phyloP scores from a whole-genome alignment of 1,140 invertebrate species.

The Papilio polytes region DNA sequence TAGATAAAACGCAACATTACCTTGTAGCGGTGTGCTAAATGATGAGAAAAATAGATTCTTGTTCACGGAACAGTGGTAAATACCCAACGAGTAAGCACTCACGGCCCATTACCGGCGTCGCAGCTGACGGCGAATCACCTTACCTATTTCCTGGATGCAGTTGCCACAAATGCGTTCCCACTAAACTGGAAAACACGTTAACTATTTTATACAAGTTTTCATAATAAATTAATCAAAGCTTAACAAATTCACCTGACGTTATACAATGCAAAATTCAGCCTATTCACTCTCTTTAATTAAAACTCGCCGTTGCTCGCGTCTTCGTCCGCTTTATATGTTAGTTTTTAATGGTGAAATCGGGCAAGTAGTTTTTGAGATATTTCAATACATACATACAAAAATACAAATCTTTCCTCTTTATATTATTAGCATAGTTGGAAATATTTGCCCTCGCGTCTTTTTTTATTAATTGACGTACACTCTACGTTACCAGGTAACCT shows the following conservation, averaged over 20 bases:
- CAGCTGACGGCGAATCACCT: constrained; percentile 36
- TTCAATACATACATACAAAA: too few species aligned
- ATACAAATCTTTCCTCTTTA: too few species aligned
- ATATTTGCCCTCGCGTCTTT: neutral
- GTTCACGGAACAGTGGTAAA: constrained; percentile 35
- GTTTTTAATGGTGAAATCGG: too few species aligned
- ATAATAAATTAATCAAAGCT: neutral
- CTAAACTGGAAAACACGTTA: constrained; percentile 14
- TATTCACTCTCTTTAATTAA: too few species aligned
- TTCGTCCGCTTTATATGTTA: too few species aligned
- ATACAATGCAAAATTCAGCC: too few species aligned
- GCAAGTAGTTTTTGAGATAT: too few species aligned
- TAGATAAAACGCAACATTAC: constrained; percentile 20
- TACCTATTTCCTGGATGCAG: constrained; percentile 24
- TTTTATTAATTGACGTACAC: neutral
- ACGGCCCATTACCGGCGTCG: constrained; percentile 32
- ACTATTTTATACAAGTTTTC: neutral
- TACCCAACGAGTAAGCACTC: constrained; percentile 25
- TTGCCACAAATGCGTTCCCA: constrained; percentile 24
- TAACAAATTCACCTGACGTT: too few species aligned
- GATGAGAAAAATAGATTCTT: constrained; percentile 36
- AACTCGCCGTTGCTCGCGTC: too few species aligned
- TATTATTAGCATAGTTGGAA: too few species aligned
- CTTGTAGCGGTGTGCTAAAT: constrained; percentile 18
- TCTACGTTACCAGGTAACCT: neutral